Evolutionary conservation across 2,113 vertebrate genomes (phyloP).

Genomic region (Sapayoa aenigma): DNA sequence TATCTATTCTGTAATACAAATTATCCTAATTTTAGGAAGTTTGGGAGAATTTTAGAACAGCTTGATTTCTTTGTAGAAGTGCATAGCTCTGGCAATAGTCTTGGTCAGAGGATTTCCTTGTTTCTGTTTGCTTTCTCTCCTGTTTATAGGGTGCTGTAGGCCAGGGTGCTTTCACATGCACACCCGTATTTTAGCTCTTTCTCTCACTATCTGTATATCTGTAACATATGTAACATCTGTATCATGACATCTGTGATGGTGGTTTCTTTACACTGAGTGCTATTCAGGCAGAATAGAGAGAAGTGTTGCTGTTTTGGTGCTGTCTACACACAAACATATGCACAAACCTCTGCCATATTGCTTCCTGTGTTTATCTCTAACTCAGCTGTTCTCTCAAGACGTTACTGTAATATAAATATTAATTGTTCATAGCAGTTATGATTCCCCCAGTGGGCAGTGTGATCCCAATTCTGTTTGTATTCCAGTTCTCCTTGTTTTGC

Average conservation of each 20-base stretch:
- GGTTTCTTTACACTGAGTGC: neutral
- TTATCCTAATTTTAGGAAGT: neutral
- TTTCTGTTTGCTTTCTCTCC: neutral
- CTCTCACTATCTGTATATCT: neutral
- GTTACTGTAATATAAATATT: neutral
- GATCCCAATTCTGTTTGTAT: neutral
- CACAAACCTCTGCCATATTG: neutral
- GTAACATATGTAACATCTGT: too few species aligned
- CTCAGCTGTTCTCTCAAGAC: neutral
- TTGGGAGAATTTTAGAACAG: neutral
- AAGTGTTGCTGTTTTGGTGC: neutral
- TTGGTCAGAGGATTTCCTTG: neutral
- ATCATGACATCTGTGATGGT: neutral
- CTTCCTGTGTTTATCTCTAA: neutral
- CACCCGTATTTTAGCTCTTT: neutral
- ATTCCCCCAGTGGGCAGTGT: neutral
- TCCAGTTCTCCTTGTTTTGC: neutral
- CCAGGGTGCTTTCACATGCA: neutral
- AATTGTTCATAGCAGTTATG: constrained; percentile 10
- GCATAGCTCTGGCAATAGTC: neutral
- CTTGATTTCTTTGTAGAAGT: neutral
- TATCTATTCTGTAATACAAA: neutral
- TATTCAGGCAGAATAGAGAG: neutral
- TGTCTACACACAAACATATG: neutral
- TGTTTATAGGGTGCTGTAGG: neutral